Conservation (phyloP, 2,113 vertebrate genomes). For the Cyprinodon brontotheroides region DNA sequence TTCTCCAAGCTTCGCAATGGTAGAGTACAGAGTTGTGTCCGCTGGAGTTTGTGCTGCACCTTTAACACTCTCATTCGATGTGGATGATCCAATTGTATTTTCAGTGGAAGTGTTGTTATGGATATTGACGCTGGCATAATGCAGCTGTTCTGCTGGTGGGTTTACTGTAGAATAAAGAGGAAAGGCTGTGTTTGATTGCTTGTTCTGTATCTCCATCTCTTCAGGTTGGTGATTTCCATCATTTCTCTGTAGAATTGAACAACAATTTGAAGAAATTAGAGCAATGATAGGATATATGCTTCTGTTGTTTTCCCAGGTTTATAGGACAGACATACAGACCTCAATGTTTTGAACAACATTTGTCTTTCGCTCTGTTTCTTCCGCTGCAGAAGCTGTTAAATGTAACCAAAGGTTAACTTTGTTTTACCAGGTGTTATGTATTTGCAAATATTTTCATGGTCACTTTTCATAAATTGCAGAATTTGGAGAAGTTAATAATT, state of each 20-base stretch:
- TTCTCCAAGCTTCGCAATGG: background rate
- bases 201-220: slow-evolving; percentile 17
- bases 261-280: background rate
- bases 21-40: slow-evolving; percentile 22
- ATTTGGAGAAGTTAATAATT: no score
- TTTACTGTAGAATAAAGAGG: background rate
- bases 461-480: no score
- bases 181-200: background rate
- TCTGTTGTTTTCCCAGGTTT: background rate
- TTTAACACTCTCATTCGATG: background rate
- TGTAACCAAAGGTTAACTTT: no score
- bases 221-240: slow-evolving; percentile 24
- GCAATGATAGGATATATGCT: background rate
- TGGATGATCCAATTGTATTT: background rate
- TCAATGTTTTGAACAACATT: no score
- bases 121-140: slow-evolving; percentile 33
- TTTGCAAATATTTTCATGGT: no score
- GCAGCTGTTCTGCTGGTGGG: slow-evolving; percentile 8
- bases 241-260: slow-evolving; percentile 14
- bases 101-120: background rate
- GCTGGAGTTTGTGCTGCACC: background rate
- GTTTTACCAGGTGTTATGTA: no score
- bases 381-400: no score
- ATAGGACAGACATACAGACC: no score
- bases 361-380: no score